Percentiles rank a stretch among this genome's conserved stretches.
Evolutionary conservation across 2,797 vertebrate genomes (phyloP).

Genomic region (Brachyalestes nurse): DNA sequence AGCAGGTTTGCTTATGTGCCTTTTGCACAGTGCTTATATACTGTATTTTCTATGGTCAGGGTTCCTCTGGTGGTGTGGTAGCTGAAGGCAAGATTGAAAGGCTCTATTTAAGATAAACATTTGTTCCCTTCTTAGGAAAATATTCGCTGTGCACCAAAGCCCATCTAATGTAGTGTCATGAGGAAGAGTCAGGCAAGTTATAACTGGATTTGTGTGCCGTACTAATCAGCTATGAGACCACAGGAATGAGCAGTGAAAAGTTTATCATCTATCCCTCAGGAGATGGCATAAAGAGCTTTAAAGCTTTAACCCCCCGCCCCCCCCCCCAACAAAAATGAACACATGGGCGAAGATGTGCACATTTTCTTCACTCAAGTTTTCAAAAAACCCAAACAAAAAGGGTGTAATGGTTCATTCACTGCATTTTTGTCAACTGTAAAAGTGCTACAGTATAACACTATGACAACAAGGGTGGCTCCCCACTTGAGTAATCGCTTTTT

Average conservation of each 20-base stretch:
- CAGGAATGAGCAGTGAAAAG: constrained; percentile 62
- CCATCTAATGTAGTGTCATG: constrained; percentile 11
- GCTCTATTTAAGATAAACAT: background rate
- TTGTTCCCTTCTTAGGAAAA: background rate
- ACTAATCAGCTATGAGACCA: constrained; percentile 45
- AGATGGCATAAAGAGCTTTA: constrained; percentile 18
- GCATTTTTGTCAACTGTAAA: constrained; percentile 21
- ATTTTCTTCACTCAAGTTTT: background rate
- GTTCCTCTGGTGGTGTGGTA: no score
- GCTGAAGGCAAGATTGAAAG: background rate
- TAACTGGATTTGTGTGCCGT: constrained; percentile 61
- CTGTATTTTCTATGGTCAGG: no score
- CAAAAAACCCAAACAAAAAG: background rate
- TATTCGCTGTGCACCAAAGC: constrained; percentile 25
- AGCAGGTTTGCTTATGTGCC: no score
- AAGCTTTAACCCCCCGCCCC: background rate
- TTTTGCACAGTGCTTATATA: no score
- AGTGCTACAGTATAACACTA: constrained; percentile 29
- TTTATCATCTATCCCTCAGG: constrained; percentile 34
- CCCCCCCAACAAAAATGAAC: background rate
- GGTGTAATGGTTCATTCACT: constrained; percentile 29
- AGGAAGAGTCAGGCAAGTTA: constrained; percentile 62
- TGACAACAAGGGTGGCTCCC: constrained; percentile 63
- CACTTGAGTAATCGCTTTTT: constrained; percentile 44
- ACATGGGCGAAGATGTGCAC: background rate